Evolutionary conservation across 1,140 invertebrate genomes (phyloP), one percentile per base, ranked within the genome.

Genomic region (Mylabris phalerata): DNA sequence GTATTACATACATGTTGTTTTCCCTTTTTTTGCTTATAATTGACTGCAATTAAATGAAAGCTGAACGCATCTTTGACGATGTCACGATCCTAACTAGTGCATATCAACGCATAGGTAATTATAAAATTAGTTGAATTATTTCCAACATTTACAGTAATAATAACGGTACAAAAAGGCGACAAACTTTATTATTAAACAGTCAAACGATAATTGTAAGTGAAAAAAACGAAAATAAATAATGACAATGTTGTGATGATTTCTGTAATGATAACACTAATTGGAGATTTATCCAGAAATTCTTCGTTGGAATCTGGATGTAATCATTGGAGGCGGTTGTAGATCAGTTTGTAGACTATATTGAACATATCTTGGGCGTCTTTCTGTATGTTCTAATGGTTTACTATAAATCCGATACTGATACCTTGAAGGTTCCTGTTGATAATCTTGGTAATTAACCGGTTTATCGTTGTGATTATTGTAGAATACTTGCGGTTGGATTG

Each of bases 321-420:
- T 11, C 19, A 55, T 27, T 39, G 61, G 61, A 5, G 61, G 61
- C 25, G 61, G 61, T 44, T 54, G 32, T 27, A 63, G 19, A 52
- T 63, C 58, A 19, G 49, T 59, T 42, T 60, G 44, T 26, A 54
- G 27, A 46, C 45, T 45, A 5, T 26, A 46, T 42, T 32, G 32
- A 4, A 54, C 27, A 46, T 27, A 54, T 46, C 56, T 58, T 42
- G 48, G 44, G 6, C 51, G 48, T 43, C 44, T 9, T 13, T 51
- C 10, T 9, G 40, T 38, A 32, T 42, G 48, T 41, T 58, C 42
- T 11, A 42, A 47, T 2, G 56, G 4, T 46, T 58, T 52, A 6
- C 41, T 48, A 27, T 58, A 58, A 13, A 58, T 52, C n/a, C 51
- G 19, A 19, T 19, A 19, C 19, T 19, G 19, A 19, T 19, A 19